Evolutionary conservation across 2,113 vertebrate species (phyloP).

Genomic region (Phyllostomus discolor): DNA sequence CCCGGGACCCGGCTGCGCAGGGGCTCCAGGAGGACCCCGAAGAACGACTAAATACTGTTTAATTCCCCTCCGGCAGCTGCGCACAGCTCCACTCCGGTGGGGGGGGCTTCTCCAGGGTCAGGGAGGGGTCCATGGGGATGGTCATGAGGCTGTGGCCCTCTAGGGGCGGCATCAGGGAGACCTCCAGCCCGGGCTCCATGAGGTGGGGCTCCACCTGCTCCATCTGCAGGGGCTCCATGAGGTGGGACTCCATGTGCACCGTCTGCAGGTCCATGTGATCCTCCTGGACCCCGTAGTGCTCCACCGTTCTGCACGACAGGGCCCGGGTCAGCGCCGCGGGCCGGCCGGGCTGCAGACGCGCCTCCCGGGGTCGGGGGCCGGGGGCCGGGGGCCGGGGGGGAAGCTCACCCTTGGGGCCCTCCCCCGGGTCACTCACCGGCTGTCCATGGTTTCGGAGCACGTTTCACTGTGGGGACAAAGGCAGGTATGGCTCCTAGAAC

Average conservation of each 20-base stretch:
- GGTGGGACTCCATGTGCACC: neutral
- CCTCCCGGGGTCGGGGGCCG: neutral
- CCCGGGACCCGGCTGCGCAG: fast-evolving
- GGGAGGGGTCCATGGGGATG: neutral
- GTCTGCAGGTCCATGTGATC: neutral
- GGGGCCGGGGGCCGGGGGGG: neutral
- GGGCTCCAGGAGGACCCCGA: neutral
- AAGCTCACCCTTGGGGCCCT: neutral
- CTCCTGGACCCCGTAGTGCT: constrained; percentile 13
- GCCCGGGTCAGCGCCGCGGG: fast-evolving
- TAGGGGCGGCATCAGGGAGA: neutral
- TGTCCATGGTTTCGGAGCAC: neutral
- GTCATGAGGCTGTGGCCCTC: neutral
- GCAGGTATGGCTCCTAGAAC: neutral
- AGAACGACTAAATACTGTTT: constrained; percentile 29
- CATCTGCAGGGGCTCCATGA: neutral
- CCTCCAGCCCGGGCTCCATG: neutral
- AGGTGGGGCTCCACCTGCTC: constrained; percentile 37
- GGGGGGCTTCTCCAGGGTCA: neutral
- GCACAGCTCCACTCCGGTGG: neutral
- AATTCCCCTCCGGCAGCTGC: neutral
- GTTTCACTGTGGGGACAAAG: constrained; percentile 39
- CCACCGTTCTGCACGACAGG: neutral
- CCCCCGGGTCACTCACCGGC: constrained; percentile 33
- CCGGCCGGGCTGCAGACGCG: neutral